A percentile compares a stretch with the other conserved stretches of the same genome.
phyloP scores from a whole-genome alignment of 2,113 vertebrate species.

The Ageneiosus marmoratus region DNA sequence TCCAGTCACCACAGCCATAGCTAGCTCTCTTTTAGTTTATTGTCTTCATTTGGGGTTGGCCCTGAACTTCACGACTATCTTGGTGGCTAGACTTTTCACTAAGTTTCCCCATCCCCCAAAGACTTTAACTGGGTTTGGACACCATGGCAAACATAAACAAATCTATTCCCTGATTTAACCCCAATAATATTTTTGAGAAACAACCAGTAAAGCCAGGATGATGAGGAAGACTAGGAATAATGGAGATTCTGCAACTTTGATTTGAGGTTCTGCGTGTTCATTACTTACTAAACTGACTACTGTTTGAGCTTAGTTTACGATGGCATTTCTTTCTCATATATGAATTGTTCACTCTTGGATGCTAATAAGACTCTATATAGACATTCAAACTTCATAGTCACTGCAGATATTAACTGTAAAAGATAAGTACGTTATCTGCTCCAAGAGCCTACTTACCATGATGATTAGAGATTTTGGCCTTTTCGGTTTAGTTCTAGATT shows the following conservation, averaged over 20 bases:
- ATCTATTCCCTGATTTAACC: constrained; percentile 41
- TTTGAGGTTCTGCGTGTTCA: background rate
- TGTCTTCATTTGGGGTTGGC: constrained; percentile 58
- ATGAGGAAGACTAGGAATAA: background rate
- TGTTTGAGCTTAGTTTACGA: background rate
- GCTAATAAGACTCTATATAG: background rate
- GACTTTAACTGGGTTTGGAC: constrained; percentile 38
- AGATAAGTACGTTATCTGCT: background rate
- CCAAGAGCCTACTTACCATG: background rate
- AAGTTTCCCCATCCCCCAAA: constrained; percentile 44
- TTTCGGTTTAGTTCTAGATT: background rate
- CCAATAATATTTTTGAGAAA: background rate
- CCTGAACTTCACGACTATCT: constrained; percentile 68
- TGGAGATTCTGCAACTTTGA: background rate
- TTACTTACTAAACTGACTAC: background rate
- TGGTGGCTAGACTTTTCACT: constrained; percentile 25
- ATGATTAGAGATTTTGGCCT: background rate
- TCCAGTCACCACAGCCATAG: constrained; percentile 49
- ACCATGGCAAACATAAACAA: constrained; percentile 45
- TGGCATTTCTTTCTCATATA: background rate
- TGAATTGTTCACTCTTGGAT: background rate
- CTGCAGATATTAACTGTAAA: background rate
- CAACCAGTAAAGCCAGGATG: background rate
- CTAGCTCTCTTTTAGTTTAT: constrained; percentile 50
- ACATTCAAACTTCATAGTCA: background rate